These are phyloP conservation scores for Lepisosteus osseus DNA, from an alignment of 2,113 vertebrate genomes.

Conservation along the genomic window DNA sequence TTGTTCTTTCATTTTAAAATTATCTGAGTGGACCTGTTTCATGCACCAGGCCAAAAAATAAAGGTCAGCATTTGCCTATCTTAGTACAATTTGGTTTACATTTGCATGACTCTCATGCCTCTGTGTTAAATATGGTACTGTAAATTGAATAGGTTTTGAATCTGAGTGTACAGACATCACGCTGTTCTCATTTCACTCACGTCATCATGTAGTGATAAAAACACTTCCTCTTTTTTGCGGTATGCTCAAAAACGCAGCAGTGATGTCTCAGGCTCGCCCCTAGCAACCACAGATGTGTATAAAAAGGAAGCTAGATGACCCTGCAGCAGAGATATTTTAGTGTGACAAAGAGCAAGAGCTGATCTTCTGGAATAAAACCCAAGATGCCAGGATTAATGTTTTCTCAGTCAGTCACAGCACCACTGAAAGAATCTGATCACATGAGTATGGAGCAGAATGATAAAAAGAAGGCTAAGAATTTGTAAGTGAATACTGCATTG, in stretches of 20 bases:
- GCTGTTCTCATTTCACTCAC: constrained; percentile 26
- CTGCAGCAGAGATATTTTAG: constrained; percentile 36
- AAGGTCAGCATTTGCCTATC: constrained; percentile 59
- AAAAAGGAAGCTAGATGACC: constrained; percentile 56
- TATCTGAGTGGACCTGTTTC: background rate
- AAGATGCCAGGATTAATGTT: constrained; percentile 64
- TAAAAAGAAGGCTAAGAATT: constrained; percentile 48
- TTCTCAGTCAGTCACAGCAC: constrained; percentile 41
- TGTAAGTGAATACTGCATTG: constrained; percentile 42
- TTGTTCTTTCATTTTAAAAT: too few species aligned
- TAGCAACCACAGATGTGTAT: constrained; percentile 36
- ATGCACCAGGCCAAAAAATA: background rate
- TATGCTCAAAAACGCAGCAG: constrained; percentile 40
- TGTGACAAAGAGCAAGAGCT: constrained; percentile 49
- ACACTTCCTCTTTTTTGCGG: constrained; percentile 63
- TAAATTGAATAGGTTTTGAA: constrained; percentile 11
- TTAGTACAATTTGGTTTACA: constrained; percentile 38
- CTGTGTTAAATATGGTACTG: constrained; percentile 14
- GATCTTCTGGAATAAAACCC: constrained; percentile 34
- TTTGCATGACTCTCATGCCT: constrained; percentile 57
- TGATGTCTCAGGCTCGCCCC: constrained; percentile 50
- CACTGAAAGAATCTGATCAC: constrained; percentile 51
- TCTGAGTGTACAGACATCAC: constrained; percentile 24
- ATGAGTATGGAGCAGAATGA: constrained; percentile 60
- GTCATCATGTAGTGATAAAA: constrained; percentile 48